phyloP scores from a whole-genome alignment of 2,113 vertebrate species.

The Ornithorhynchus anatinus region DNA sequence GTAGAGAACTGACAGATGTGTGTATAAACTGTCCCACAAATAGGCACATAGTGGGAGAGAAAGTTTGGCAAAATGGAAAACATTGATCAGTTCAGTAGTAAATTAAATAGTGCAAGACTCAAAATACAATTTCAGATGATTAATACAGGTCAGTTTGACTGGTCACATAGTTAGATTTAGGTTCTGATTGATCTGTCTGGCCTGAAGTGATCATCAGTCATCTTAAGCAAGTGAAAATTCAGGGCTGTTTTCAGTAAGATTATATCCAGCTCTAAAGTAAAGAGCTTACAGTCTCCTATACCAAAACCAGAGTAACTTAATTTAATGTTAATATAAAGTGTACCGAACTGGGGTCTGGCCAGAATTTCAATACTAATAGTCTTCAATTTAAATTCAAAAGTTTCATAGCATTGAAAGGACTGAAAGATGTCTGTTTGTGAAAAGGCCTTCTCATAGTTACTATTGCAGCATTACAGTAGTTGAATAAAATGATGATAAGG shows the following conservation, averaged over 20 bases:
- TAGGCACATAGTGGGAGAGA: neutral
- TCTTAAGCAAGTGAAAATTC: conserved; percentile 40
- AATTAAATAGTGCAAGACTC: conserved; percentile 38
- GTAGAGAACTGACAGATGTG: conserved; percentile 9
- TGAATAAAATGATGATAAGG: neutral
- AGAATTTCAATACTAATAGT: neutral
- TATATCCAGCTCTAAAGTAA: conserved; percentile 39
- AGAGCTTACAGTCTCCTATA: conserved; percentile 23
- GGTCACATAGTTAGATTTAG: conserved; percentile 48
- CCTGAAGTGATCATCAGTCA: conserved; percentile 45
- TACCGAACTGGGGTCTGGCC: neutral
- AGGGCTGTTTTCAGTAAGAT: conserved; percentile 45
- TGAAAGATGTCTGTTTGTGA: neutral
- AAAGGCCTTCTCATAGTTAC: neutral
- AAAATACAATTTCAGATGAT: conserved; percentile 49
- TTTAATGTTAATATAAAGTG: conserved; percentile 43
- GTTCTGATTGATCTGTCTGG: conserved; percentile 38
- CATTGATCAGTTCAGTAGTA: conserved; percentile 32
- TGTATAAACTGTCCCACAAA: neutral
- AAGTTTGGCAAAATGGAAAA: conserved; percentile 14
- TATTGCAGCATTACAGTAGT: neutral
- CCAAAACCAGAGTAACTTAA: conserved; percentile 22
- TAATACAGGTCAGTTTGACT: conserved; percentile 45
- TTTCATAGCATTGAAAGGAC: neutral
- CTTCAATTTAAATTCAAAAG: neutral